These are phyloP conservation scores for Cyclophora albipunctata DNA, from an alignment of 2,888 invertebrate genomes.

Conservation along the genomic window DNA sequence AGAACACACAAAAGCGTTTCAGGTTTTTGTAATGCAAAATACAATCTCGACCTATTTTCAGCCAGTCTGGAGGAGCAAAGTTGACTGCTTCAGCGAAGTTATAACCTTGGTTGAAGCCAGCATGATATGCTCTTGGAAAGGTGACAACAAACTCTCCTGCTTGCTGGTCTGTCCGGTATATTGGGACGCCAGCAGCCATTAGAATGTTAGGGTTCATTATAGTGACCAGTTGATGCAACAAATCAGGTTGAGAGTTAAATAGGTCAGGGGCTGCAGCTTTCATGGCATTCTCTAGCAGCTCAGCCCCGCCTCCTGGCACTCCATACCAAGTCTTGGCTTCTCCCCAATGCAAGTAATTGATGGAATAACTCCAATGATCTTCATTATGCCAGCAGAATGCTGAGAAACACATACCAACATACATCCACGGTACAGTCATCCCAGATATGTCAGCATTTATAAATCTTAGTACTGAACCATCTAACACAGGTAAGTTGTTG, in stretches of 20 bases:
- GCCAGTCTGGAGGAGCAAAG: constrained; percentile 87
- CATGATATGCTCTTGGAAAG: constrained; percentile 87
- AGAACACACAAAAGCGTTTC: constrained; percentile 84
- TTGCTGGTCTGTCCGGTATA: constrained; percentile 80
- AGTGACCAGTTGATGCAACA: constrained; percentile 86
- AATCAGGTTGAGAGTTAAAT: constrained; percentile 82
- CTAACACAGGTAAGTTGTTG: constrained; percentile 83
- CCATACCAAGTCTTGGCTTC: constrained; percentile 91
- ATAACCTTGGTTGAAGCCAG: constrained; percentile 88
- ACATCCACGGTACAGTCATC: constrained; percentile 85
- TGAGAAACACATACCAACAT: constrained; percentile 89
- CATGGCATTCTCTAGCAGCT: constrained; percentile 82
- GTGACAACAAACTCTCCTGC: constrained; percentile 89
- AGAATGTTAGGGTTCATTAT: constrained; percentile 85
- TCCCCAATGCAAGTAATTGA: constrained; percentile 89
- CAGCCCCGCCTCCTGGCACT: constrained; percentile 81
- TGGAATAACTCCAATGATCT: constrained; percentile 89
- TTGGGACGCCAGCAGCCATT: constrained; percentile 76
- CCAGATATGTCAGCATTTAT: constrained; percentile 87
- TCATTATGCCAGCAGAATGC: constrained; percentile 91
- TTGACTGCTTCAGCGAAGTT: constrained; percentile 91
- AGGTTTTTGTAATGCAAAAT: constrained; percentile 81
- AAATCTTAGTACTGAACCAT: constrained; percentile 81
- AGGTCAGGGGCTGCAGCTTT: constrained; percentile 82
- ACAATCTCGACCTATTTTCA: constrained; percentile 81